Evolutionary conservation across 2,797 vertebrate genomes (phyloP).

Genomic region (Coreius guichenoti): DNA sequence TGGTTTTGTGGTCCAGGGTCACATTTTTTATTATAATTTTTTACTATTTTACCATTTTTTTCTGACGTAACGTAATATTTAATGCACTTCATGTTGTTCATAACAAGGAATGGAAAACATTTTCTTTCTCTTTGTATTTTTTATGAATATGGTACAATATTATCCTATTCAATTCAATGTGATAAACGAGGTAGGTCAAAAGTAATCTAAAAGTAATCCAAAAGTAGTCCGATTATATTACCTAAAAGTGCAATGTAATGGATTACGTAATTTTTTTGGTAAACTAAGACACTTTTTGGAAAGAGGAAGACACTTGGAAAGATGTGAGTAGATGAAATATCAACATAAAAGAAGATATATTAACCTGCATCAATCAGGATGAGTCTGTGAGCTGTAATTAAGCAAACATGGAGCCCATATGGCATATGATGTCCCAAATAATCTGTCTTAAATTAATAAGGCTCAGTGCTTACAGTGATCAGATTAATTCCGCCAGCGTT

Average conservation of each 20-base stretch:
- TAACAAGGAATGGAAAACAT: too few relatives aligned
- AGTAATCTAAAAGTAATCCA: not conserved
- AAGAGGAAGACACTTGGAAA: not conserved
- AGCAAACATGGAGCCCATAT: conserved; percentile 55
- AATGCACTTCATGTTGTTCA: not conserved
- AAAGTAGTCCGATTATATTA: not conserved
- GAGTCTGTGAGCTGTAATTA: not conserved
- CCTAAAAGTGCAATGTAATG: not conserved
- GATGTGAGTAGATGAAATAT: not conserved
- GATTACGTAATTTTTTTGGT: not conserved
- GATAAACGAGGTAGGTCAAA: not conserved
- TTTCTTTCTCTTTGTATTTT: not conserved
- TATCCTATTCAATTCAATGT: not conserved
- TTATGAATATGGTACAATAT: not conserved
- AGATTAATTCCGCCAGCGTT: conserved; percentile 63
- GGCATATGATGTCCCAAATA: conserved; percentile 63
- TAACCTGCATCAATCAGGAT: conserved; percentile 2
- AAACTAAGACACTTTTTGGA: not conserved
- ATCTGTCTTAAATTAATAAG: conserved; percentile 73
- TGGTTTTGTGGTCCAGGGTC: too few relatives aligned
- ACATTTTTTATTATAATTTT: too few relatives aligned
- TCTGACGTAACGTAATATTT: not conserved
- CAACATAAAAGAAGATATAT: not conserved
- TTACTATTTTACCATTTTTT: too few relatives aligned
- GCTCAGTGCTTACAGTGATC: conserved; percentile 72